Percentiles rank a stretch among this genome's conserved stretches.
phyloP scores from a whole-genome alignment of 2,113 vertebrate genomes.

The Eulemur rufifrons region DNA sequence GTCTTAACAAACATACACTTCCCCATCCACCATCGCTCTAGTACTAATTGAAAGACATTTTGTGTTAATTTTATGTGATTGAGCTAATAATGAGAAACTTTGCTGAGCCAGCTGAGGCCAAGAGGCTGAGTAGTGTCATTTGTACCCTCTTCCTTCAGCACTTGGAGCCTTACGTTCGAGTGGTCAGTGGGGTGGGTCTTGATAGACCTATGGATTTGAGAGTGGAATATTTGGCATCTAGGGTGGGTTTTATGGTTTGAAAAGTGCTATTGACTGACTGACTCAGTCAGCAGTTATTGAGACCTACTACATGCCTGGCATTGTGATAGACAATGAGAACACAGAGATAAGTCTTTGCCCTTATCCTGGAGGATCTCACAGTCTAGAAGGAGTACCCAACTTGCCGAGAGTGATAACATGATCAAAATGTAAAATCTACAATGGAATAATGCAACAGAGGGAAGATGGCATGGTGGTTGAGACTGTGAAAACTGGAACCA shows the following conservation, averaged over 20 bases:
- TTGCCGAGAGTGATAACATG: background rate
- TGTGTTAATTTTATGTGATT: constrained; percentile 80
- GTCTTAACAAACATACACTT: constrained; percentile 27
- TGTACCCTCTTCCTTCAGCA: background rate
- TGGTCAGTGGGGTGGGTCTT: background rate
- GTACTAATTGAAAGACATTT: constrained; percentile 72
- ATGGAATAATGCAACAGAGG: background rate
- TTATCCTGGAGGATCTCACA: background rate
- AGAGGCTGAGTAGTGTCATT: background rate
- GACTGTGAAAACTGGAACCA: background rate
- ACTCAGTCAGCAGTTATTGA: background rate
- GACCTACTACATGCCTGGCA: background rate
- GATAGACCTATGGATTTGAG: background rate
- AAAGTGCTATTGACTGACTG: background rate
- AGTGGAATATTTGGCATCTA: background rate
- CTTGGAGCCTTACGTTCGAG: background rate
- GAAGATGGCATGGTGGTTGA: too few species aligned
- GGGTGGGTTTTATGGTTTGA: background rate
- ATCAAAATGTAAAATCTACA: background rate
- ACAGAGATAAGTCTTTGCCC: background rate
- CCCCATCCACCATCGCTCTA: constrained; percentile 35
- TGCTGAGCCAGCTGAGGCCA: constrained; percentile 70
- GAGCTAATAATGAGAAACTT: constrained; percentile 68
- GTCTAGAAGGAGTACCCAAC: background rate
- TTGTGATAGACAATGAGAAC: background rate